phyloP scores from a whole-genome alignment of 1,140 invertebrate genomes.

The Leptestheria dahalacensis region DNA sequence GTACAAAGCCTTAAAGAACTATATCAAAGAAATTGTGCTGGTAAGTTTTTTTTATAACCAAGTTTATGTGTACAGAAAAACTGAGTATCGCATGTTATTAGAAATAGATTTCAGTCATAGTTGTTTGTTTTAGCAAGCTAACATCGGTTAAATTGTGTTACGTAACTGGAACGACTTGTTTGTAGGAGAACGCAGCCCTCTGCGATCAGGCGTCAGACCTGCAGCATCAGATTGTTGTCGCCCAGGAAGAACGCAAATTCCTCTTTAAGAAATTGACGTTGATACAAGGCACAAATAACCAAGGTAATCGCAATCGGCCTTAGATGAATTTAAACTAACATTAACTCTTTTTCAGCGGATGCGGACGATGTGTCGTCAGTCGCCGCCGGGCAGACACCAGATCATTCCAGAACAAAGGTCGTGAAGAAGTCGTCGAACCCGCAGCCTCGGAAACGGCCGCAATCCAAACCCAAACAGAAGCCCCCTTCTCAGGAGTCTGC shows the following conservation, averaged over 20 bases:
- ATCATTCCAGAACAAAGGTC: neutral
- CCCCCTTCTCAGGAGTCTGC: neutral
- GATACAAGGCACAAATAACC: slow-evolving; percentile 4
- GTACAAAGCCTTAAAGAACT: slow-evolving; percentile 1
- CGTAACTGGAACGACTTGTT: too few species aligned
- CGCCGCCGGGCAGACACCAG: neutral
- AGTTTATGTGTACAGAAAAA: too few species aligned
- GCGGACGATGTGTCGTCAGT: neutral
- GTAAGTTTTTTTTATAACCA: neutral
- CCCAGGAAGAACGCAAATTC: slow-evolving; percentile 59
- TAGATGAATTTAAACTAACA: neutral
- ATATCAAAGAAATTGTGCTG: slow-evolving; percentile 7
- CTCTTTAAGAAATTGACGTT: slow-evolving; percentile 41
- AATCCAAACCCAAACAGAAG: neutral
- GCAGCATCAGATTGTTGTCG: slow-evolving; percentile 54
- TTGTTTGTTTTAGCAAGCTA: neutral
- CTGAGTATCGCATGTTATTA: too few species aligned
- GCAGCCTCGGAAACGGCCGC: neutral
- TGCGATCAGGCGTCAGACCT: slow-evolving; percentile 63
- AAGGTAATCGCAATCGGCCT: neutral
- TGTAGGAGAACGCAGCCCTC: slow-evolving; percentile 66
- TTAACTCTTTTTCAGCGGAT: neutral
- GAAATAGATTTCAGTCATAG: neutral
- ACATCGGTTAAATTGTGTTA: neutral
- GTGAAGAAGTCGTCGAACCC: neutral